A percentile compares a stretch with the other conserved stretches of the same genome.
Conservation (phyloP, 2,888 invertebrate genomes). For the Acholoe squamosa region DNA sequence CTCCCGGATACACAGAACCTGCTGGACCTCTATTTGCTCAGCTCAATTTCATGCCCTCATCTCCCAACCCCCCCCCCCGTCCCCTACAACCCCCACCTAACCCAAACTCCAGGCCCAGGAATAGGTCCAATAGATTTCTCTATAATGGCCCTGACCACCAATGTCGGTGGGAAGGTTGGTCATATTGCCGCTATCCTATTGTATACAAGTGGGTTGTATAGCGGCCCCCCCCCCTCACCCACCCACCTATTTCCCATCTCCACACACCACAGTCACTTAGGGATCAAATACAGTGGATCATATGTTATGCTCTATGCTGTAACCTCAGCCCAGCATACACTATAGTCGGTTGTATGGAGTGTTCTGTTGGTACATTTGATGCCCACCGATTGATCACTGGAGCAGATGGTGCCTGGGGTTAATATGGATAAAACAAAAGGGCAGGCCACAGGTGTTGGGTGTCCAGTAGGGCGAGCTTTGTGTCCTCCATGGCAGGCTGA, state of each 20-base stretch:
- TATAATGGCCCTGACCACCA: neutral
- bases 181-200: conserved; percentile 4
- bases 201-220: neutral
- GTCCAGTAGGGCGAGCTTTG: neutral
- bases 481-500: conserved; percentile 6
- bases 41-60: conserved; percentile 2
- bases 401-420: neutral
- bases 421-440: conserved; percentile 17
- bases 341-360: neutral
- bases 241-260: neutral
- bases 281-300: neutral
- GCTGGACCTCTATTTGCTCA: conserved; percentile 4
- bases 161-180: neutral
- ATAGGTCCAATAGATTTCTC: neutral
- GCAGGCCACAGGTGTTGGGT: conserved; percentile 17
- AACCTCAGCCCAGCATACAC: too few relatives aligned
- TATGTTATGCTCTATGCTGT: too few relatives aligned
- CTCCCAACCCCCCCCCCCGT: neutral
- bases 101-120: neutral
- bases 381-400: neutral
- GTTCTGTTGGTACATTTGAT: conserved; percentile 3
- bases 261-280: neutral
- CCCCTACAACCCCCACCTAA: neutral
- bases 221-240: neutral
- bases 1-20: conserved; percentile 27